Evolutionary conservation across 2,888 invertebrate genomes (phyloP).

Genomic region (Julus scandinavius): DNA sequence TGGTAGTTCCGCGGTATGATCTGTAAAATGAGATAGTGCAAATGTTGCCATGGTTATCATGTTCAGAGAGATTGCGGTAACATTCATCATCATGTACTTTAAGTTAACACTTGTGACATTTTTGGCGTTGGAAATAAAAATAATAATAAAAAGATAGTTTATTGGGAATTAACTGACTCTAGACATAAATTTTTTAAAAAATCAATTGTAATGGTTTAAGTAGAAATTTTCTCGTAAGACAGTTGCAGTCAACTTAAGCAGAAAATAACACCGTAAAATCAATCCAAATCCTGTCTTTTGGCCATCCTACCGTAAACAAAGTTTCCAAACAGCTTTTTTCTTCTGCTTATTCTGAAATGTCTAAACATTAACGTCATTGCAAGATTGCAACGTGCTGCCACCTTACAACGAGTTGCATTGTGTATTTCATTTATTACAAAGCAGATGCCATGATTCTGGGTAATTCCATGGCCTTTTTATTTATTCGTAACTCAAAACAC

Average conservation of each 20-base stretch:
- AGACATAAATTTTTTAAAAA: no score
- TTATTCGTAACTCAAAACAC: not conserved
- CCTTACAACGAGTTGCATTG: not conserved
- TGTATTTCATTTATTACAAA: not conserved
- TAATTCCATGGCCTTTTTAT: conserved; percentile 8
- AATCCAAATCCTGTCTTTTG: not conserved
- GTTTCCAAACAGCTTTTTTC: not conserved
- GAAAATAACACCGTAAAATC: conserved; percentile 6
- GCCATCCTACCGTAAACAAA: not conserved
- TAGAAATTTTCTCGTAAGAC: not conserved
- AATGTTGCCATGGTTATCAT: no score
- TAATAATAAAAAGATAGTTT: no score
- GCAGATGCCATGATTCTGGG: conserved; percentile 5
- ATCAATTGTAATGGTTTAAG: no score
- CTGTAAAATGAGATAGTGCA: no score
- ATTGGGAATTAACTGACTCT: no score
- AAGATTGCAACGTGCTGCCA: not conserved
- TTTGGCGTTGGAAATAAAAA: no score
- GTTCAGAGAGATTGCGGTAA: no score
- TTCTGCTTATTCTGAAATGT: not conserved
- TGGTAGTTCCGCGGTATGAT: no score
- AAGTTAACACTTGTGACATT: no score
- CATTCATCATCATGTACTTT: no score
- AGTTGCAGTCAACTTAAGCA: not conserved
- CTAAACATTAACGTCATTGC: not conserved